Percentiles rank a stretch among this genome's conserved stretches.
These are phyloP conservation scores for Tenodera sinensis DNA, from an alignment of 2,888 invertebrate genomes.

Conservation along the genomic window DNA sequence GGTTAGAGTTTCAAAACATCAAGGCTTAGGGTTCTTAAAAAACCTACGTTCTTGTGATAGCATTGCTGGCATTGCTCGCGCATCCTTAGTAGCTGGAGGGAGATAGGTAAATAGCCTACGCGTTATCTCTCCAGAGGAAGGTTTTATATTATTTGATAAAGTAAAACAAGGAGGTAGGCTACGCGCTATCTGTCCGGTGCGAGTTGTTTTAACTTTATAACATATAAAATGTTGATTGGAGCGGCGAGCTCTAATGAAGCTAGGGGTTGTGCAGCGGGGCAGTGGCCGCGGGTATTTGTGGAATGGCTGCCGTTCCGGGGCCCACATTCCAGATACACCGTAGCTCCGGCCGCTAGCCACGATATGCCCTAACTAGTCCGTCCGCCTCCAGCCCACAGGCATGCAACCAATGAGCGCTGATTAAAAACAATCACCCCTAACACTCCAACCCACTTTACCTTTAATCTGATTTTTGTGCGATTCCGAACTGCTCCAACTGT, in stretches of 20 bases:
- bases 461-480: not conserved
- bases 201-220: conserved; percentile 5
- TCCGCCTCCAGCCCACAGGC: conserved; percentile 16
- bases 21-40: too few species aligned
- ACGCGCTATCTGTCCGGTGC: not conserved
- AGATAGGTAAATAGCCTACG: not conserved
- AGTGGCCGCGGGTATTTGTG: conserved; percentile 24
- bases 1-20: too few species aligned
- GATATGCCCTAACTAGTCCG: conserved; percentile 15
- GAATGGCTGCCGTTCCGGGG: conserved; percentile 21
- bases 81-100: too few species aligned
- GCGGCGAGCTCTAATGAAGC: conserved; percentile 24
- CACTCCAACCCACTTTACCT: not conserved
- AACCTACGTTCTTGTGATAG: too few species aligned
- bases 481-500: not conserved
- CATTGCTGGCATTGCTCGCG: too few species aligned
- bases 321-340: conserved; percentile 12
- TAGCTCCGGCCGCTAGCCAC: conserved; percentile 17
- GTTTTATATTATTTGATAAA: not conserved
- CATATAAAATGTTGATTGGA: conserved; percentile 17
- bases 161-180: not conserved
- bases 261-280: conserved; percentile 5
- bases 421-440: conserved; percentile 27
- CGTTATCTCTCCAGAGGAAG: not conserved
- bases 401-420: conserved; percentile 27